Base-by-base conservation (phyloP, 2,888 invertebrate species). In the Heliconius sara region DNA sequence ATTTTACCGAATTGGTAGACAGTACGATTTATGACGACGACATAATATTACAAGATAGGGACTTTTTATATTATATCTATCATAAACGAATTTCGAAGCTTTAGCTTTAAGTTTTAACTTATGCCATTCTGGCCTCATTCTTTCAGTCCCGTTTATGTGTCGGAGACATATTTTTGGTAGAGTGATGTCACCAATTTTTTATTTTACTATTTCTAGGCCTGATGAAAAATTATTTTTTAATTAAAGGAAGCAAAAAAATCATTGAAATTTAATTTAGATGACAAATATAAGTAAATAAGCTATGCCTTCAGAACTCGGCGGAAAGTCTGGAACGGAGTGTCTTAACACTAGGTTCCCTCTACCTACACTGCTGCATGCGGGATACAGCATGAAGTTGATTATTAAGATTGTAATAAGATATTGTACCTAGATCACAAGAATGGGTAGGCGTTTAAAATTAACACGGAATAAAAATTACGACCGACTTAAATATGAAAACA, bases 401-500 rank as follows among this genome's bases (percentile, higher is more conserved):
- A 52, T 52, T 19, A 12, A 60, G 10, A 27, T 65, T 52, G 52
- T 52, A 52, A 52, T 52, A 52, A 52, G 22, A 7, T 52, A 52
- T 52, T 52, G 52, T 52, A 52, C 22, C 22, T 22, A 52, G 22
- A 65, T 43, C 39, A 68, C 39, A 57, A 57, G 47, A 3, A 72
- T 47, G 30, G 2, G 47, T 72, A 3, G 12, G 57, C 27, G 16
- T 30, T 30, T 65, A 27, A 47, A 57, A 30, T 68, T n/a, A n/a
- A 13, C 7, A 39, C 39, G 10, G 9, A 68, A n/a, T 68, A 39
- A 39, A 68, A 68, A 39, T 68, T 12, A 68, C 43, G 39, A 68
- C 68, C n/a, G 52, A 57, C 57, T 34, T 57, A 34, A 73, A 63
- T 75, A 25, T 65, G 19, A 65, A 39, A 57, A 57, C 73, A 74